Evolutionary conservation across 2,797 vertebrate species (phyloP).

Genomic region (Momotus momota): DNA sequence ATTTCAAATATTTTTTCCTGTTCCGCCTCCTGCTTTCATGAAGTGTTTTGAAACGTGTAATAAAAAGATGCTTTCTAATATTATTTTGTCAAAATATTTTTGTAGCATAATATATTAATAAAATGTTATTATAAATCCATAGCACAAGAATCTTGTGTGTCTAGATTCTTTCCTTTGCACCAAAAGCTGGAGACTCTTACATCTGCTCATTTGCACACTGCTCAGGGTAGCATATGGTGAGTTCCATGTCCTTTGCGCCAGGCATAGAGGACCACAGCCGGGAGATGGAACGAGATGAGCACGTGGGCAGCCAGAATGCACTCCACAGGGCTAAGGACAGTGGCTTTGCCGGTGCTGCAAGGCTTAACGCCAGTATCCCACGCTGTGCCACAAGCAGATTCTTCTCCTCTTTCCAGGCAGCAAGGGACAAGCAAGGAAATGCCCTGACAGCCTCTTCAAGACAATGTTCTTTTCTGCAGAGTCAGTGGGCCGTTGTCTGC

Average conservation of each 20-base stretch:
- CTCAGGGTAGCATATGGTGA: too few species aligned
- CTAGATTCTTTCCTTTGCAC: not conserved
- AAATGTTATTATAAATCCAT: slow-evolving; percentile 77
- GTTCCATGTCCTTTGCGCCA: not conserved
- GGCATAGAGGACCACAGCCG: not conserved
- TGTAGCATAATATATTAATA: slow-evolving; percentile 87
- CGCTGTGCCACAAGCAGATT: not conserved
- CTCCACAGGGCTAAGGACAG: not conserved
- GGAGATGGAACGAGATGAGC: not conserved
- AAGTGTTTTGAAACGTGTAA: slow-evolving; percentile 77
- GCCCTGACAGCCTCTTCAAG: not conserved
- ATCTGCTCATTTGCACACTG: accelerated
- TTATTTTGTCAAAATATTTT: slow-evolving; percentile 86
- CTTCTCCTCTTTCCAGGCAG: not conserved
- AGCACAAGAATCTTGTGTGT: not conserved
- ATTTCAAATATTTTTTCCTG: slow-evolving; percentile 52
- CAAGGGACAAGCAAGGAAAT: not conserved
- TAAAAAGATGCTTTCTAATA: slow-evolving; percentile 83
- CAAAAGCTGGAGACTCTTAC: not conserved
- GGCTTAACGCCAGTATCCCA: not conserved
- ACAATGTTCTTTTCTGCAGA: not conserved
- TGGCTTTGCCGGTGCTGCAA: not conserved
- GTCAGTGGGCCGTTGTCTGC: not conserved
- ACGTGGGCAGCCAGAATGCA: not conserved
- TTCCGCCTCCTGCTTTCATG: slow-evolving; percentile 68